phyloP scores from a whole-genome alignment of 2,113 vertebrate species.

The Phyllostomus discolor region DNA sequence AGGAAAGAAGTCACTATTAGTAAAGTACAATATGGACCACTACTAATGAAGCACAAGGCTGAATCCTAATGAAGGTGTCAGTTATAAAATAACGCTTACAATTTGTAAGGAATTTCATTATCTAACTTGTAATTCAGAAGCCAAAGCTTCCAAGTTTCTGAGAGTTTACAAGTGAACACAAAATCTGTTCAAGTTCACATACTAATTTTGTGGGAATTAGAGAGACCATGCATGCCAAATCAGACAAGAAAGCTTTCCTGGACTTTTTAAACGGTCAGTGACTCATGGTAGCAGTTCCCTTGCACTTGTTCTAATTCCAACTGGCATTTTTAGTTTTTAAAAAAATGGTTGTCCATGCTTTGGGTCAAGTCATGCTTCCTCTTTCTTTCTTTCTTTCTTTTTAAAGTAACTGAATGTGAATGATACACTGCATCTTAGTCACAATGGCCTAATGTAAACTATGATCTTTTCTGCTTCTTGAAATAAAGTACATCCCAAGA shows the following conservation, averaged over 20 bases:
- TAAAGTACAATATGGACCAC: neutral
- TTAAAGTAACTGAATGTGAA: neutral
- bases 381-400: neutral
- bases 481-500: neutral
- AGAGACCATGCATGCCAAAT: constrained; percentile 19
- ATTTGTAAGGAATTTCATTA: neutral
- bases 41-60: neutral
- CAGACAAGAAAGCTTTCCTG: constrained; percentile 6
- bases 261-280: constrained; percentile 6
- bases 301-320: neutral
- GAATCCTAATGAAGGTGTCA: neutral
- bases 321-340: neutral
- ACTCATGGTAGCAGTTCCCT: neutral
- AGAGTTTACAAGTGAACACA: constrained; percentile 4
- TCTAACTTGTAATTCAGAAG: neutral
- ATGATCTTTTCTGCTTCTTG: neutral
- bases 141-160: neutral
- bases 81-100: neutral
- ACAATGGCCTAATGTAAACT: neutral
- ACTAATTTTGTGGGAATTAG: constrained; percentile 42
- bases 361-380: neutral
- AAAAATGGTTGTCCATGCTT: neutral
- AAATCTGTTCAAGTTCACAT: constrained; percentile 8
- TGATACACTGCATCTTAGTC: neutral
- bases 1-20: neutral